These are phyloP conservation scores for Yponomeuta evonymella DNA, from an alignment of 2,888 invertebrate species.

Conservation along the genomic window DNA sequence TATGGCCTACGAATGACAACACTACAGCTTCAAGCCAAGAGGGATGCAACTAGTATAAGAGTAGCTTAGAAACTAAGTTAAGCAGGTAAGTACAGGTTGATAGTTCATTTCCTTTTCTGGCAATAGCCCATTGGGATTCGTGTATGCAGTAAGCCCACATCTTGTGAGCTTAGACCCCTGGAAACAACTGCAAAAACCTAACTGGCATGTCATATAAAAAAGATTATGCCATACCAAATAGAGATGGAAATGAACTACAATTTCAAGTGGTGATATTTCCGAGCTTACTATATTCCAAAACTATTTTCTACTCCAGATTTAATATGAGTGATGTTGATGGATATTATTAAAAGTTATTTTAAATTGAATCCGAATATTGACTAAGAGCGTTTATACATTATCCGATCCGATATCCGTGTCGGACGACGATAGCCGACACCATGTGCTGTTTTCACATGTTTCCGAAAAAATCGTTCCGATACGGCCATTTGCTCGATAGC, in stretches of 20 bases:
- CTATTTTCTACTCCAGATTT: slow-evolving; percentile 42
- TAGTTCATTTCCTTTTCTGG: too few species aligned
- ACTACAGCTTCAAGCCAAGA: neutral
- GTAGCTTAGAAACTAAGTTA: neutral
- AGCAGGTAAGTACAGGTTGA: neutral
- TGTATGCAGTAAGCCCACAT: too few species aligned
- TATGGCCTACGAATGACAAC: neutral
- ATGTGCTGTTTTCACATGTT: too few species aligned
- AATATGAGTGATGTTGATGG: slow-evolving; percentile 36
- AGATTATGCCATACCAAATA: neutral
- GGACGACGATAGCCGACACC: too few species aligned
- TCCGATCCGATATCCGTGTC: too few species aligned
- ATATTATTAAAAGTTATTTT: slow-evolving; percentile 31
- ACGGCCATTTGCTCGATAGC: too few species aligned
- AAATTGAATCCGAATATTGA: slow-evolving; percentile 10
- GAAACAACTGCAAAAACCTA: too few species aligned
- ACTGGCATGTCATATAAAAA: too few species aligned
- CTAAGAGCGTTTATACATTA: neutral
- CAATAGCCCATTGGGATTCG: too few species aligned
- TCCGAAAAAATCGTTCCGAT: too few species aligned
- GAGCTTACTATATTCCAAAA: slow-evolving; percentile 44
- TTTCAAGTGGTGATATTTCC: slow-evolving; percentile 23
- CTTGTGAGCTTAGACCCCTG: too few species aligned
- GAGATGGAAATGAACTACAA: neutral
- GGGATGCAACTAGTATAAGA: neutral